Evolutionary conservation across 2,888 invertebrate species (phyloP), one percentile per base, ranked within the genome.

Genomic region (Zonitis immaculata): DNA sequence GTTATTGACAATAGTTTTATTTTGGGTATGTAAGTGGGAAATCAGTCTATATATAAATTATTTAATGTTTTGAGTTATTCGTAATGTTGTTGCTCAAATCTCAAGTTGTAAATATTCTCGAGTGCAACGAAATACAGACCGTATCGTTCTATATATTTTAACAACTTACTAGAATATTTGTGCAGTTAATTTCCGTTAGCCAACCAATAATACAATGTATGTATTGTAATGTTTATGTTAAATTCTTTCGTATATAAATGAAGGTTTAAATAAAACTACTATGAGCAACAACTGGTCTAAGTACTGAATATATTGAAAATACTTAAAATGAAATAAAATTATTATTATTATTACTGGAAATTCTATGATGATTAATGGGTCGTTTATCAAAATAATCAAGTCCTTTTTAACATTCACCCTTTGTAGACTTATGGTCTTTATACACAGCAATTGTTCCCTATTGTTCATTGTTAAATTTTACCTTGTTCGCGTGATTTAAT

Each of bases 401-500:
- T 65, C 68, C 68, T 66, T 68, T 64, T 65, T 64, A 66, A 64
- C 62, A 60, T 32, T 32, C 66, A 64, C 64, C 35, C 35, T 35
- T 16, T 7, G 12, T 12, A 32, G 61, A 64, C 62, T 60, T 58
- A 62, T 63, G 62, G 60, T 60, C 60, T 62, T 42, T 22, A n/a
- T n/a, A n/a, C n/a, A 20, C 49, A 43, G n/a, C 46, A 32, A 53
- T 52, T 44, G 52, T 42, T 27, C 39, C 25, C 44, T 30, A 45
- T 45, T 42, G 56, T 49, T 39, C 54, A 54, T 52, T 22, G 48
- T 39, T 49, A 56, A 51, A 60, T n/a, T 57, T 59, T 69, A 71
- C 72, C 73, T 71, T 69, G 67, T 67, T 62, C 64, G 64, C 73
- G 75, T 73, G 76, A 76, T 76, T 76, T 75, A 76, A 76, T 76